Conservation (phyloP, 2,888 invertebrate genomes). For the Sabatieria punctata region DNA sequence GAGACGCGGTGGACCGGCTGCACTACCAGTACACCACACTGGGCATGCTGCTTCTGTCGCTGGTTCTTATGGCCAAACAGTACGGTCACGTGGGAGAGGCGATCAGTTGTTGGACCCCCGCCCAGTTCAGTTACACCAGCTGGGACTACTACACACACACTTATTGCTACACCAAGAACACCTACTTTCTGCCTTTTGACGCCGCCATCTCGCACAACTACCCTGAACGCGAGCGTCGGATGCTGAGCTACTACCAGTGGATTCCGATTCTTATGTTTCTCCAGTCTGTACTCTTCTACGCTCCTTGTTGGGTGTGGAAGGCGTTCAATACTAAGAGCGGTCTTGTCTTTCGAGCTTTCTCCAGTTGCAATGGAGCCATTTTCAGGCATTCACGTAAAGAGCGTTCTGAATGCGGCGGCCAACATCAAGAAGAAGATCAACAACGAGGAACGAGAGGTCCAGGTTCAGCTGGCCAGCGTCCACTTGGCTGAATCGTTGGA, state of each 20-base stretch:
- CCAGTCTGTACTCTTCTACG: background rate
- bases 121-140: too few species aligned
- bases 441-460: background rate
- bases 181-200: background rate
- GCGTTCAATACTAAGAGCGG: background rate
- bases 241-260: constrained; percentile 5
- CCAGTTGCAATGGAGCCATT: background rate
- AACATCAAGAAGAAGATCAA: background rate
- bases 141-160: background rate
- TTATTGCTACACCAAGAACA: constrained; percentile 5
- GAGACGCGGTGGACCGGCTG: background rate
- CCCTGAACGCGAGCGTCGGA: background rate
- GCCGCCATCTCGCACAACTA: background rate
- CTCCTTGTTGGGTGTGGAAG: background rate
- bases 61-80: background rate
- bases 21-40: background rate
- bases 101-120: too few species aligned
- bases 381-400: background rate
- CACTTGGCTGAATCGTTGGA: background rate
- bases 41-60: background rate
- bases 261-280: background rate
- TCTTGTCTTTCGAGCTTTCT: background rate
- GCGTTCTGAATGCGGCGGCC: background rate
- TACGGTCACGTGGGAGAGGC: background rate
- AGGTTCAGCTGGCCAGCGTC: background rate